A percentile compares a stretch with the other conserved stretches of the same genome.
Evolutionary conservation across 2,888 invertebrate species (phyloP).

Genomic region (Drosophila ezoana): DNA sequence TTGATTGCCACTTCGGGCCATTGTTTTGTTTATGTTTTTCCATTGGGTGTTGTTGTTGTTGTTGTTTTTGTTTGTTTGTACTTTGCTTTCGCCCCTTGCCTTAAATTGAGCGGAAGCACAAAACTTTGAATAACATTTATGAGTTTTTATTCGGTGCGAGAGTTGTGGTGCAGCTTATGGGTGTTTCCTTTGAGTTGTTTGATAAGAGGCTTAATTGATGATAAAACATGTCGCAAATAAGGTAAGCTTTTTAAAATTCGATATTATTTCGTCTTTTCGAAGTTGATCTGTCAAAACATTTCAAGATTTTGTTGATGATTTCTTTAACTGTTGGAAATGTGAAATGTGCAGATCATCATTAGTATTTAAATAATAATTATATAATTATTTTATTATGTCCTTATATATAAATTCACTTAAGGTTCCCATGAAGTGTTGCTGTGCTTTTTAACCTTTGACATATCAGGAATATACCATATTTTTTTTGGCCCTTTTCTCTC

Average conservation of each 20-base stretch:
- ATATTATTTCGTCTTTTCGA: background rate
- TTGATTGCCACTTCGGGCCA: conserved; percentile 40
- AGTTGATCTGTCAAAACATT: background rate
- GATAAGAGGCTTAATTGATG: background rate
- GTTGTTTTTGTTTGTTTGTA: background rate
- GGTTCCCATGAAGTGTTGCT: too few relatives aligned
- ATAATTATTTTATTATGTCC: too few relatives aligned
- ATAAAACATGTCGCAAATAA: background rate
- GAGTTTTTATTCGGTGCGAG: conserved; percentile 25
- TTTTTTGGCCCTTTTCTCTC: too few relatives aligned
- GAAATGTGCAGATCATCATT: too few relatives aligned
- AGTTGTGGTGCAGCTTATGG: background rate
- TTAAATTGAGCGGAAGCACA: conserved; percentile 36
- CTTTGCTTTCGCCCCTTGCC: background rate
- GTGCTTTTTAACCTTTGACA: conserved; percentile 16
- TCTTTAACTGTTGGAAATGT: too few relatives aligned
- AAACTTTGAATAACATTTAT: conserved; percentile 43
- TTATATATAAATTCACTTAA: too few relatives aligned
- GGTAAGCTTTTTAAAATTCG: background rate
- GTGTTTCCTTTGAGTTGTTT: background rate
- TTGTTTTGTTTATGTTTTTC: conserved; percentile 37
- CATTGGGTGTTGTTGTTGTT: conserved; percentile 15
- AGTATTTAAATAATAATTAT: too few relatives aligned
- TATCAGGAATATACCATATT: conserved; percentile 5
- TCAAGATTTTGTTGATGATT: background rate